These are phyloP conservation scores for Rhyacichthys aspro DNA, from an alignment of 2,797 vertebrate genomes.

Conservation along the genomic window DNA sequence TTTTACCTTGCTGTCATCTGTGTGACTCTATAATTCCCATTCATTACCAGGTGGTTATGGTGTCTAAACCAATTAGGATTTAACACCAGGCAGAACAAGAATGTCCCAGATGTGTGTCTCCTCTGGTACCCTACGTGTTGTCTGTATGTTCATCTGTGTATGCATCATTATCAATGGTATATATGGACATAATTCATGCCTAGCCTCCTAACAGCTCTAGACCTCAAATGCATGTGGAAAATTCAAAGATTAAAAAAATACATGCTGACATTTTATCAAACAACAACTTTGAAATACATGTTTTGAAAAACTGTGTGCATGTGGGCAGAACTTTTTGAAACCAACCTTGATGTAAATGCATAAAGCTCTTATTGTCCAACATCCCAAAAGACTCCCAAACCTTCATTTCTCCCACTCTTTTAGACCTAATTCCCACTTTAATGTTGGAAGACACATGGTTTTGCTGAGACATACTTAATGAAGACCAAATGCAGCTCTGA, in stretches of 20 bases:
- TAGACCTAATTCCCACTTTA: slow-evolving; percentile 39
- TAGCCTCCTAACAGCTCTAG: neutral
- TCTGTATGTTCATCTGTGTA: slow-evolving; percentile 2
- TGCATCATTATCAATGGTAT: neutral
- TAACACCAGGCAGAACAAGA: slow-evolving; percentile 5
- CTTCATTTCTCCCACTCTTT: slow-evolving; percentile 33
- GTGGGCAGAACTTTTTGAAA: slow-evolving; percentile 1
- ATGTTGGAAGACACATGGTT: slow-evolving; percentile 52
- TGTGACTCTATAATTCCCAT: slow-evolving; percentile 41
- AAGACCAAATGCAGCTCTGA: slow-evolving; percentile 61
- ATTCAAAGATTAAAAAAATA: too few relatives aligned
- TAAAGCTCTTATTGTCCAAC: slow-evolving; percentile 11
- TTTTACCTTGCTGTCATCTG: slow-evolving; percentile 15
- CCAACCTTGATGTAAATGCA: slow-evolving; percentile 1
- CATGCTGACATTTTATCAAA: too few relatives aligned
- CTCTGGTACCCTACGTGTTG: neutral
- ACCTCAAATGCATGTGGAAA: neutral
- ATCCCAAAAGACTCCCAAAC: slow-evolving; percentile 28
- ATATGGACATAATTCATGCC: neutral
- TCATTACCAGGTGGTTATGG: slow-evolving; percentile 35
- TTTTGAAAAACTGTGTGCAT: neutral
- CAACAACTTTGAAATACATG: too few relatives aligned
- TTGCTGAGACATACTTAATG: slow-evolving; percentile 63
- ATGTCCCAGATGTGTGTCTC: slow-evolving; percentile 5
- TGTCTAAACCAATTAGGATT: slow-evolving; percentile 36